These are phyloP conservation scores for Perithous albicinctus DNA, from an alignment of 2,888 invertebrate genomes.

Conservation along the genomic window DNA sequence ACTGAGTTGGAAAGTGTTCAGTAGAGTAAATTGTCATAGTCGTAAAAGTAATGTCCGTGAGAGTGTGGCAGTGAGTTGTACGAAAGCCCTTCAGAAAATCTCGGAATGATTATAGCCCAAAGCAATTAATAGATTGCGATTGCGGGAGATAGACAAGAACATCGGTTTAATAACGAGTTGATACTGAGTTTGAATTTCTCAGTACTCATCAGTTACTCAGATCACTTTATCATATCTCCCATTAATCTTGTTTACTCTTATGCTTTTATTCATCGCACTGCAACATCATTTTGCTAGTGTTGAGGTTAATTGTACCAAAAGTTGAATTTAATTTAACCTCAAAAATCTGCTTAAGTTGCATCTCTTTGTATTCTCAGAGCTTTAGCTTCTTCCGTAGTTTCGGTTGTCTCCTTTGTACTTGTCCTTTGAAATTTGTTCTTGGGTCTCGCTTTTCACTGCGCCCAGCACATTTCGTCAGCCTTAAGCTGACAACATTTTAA, in stretches of 20 bases:
- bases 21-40: not conserved
- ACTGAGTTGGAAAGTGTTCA: not conserved
- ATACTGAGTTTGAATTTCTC: not conserved
- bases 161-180: not conserved
- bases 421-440: not conserved
- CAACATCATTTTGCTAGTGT: not conserved
- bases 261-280: not conserved
- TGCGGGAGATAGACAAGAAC: conserved; percentile 7
- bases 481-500: conserved; percentile 52
- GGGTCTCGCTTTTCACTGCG: not conserved
- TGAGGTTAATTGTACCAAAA: not conserved
- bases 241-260: not conserved
- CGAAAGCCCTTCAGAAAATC: not conserved
- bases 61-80: not conserved
- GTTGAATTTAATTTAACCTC: not conserved
- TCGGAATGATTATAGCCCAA: not conserved
- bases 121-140: not conserved
- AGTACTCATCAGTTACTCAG: not conserved
- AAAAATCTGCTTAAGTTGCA: not conserved
- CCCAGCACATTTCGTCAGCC: conserved; percentile 17
- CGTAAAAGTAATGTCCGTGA: conserved; percentile 2
- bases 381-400: conserved; percentile 8
- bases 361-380: conserved; percentile 7
- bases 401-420: not conserved
- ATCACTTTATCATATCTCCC: not conserved